A percentile compares a stretch with the other conserved stretches of the same genome.
Conservation (phyloP, 2,888 invertebrate genomes). For the Pollenia labialis region DNA sequence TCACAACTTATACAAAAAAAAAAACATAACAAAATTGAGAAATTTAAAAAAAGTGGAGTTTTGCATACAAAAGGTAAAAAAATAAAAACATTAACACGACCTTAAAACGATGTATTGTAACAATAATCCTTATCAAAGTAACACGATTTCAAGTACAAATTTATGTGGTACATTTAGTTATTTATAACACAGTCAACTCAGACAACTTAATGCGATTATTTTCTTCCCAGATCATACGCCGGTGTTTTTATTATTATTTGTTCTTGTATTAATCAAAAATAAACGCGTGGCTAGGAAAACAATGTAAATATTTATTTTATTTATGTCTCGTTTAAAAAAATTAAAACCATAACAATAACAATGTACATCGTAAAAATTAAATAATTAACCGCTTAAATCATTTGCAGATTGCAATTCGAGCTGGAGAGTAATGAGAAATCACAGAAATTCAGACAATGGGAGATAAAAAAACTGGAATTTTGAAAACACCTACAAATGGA, state of each 20-base stretch:
- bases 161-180: conserved; percentile 8
- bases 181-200: conserved; percentile 5
- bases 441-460: conserved; percentile 42
- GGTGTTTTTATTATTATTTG: background rate
- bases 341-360: conserved; percentile 11
- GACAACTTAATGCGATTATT: conserved; percentile 3
- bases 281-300: conserved; percentile 24
- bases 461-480: conserved; percentile 47
- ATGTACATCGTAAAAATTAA: conserved; percentile 18
- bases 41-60: too few relatives aligned
- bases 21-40: too few relatives aligned
- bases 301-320: background rate
- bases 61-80: too few relatives aligned
- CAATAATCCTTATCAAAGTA: conserved; percentile 4
- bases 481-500: conserved; percentile 32
- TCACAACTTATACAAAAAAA: too few relatives aligned
- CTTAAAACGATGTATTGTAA: too few relatives aligned
- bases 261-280: conserved; percentile 14
- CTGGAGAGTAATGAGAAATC: conserved; percentile 56
- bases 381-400: conserved; percentile 26
- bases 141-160: conserved; percentile 30
- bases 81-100: too few relatives aligned
- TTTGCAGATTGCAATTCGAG: conserved; percentile 29
- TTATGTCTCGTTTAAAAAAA: background rate
- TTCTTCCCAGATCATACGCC: background rate